Conservation (phyloP, 2,888 invertebrate species). For the Itoplectis maculator region DNA sequence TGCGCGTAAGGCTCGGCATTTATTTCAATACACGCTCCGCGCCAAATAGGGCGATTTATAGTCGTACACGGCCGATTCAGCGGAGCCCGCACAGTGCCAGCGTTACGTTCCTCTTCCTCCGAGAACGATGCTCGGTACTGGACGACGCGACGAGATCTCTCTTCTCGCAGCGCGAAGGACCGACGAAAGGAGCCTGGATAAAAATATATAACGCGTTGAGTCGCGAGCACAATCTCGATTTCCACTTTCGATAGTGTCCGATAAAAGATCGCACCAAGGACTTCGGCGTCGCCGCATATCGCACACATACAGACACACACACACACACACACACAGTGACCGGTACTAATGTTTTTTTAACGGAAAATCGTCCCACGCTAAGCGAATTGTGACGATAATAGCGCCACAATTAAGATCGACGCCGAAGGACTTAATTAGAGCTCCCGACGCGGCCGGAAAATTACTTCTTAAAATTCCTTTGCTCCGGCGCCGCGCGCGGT, state of each 20-base stretch:
- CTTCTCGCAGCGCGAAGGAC: conserved; percentile 11
- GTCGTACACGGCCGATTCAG: conserved; percentile 39
- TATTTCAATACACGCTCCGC: conserved; percentile 45
- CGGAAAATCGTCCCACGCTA: conserved; percentile 59
- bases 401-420: conserved; percentile 17
- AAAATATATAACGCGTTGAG: conserved; percentile 19
- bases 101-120: conserved; percentile 19
- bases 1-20: conserved; percentile 16
- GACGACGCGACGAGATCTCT: conserved; percentile 20
- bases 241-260: conserved; percentile 32
- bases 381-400: conserved; percentile 4
- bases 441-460: neutral
- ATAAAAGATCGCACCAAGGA: conserved; percentile 56
- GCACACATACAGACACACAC: too few species aligned
- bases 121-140: neutral
- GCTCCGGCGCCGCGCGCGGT: neutral
- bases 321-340: conserved; percentile 11
- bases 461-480: neutral
- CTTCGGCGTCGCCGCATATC: conserved; percentile 15
- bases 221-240: conserved; percentile 51
- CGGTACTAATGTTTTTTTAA: neutral
- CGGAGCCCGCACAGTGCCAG: neutral
- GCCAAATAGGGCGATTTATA: conserved; percentile 66
- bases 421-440: neutral
- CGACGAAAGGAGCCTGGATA: conserved; percentile 7